Evolutionary conservation across 2,797 vertebrate species (phyloP), one percentile per base, ranked within the genome.

Genomic region (Tiaroga cobitis): DNA sequence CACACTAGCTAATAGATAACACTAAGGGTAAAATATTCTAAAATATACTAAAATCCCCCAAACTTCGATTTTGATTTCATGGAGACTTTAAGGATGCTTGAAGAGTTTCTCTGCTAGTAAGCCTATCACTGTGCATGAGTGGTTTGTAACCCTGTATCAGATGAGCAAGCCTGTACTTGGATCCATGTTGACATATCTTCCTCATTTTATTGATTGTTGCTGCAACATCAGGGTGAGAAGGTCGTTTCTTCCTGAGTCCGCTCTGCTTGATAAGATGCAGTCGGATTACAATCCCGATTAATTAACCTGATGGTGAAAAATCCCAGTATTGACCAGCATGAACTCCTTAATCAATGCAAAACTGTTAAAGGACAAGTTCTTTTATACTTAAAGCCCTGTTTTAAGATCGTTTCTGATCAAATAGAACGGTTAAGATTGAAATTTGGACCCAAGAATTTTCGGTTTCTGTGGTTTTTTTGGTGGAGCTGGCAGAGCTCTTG

Each of bases 261-360:
- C 68, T 61, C 61, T 46, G 69, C 79, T 87, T 78, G 32, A 89
- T 77, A 75, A 37, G 2, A 75, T 49, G 34, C 63, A 59, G 37
- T 19, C 51, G 83, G 80, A 85, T 87, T 80, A 77, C 68, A 54
- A 74, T 84, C 75, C 75, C 63, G 34, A 43, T 83, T 85, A 87
- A 89, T 83, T 80, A 89, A 87, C 56, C 74, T 81, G 32, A 24
- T 69, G 43, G 29, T 37, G 37, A 69, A 81, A 63, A 32, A 68
- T 19, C 19, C 56, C 11, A 24, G 11, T 26, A 26, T 67, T 68
- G 16, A 68, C 4, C 29, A 51, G 19, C 10, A 13, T 80, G 24
- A 80, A 65, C 16, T 43, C 13, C 15, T 29, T 65, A 32, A 32
- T 65, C 15, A 63, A 46, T 32, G 9, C 5, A 13, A 34, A 16